Evolutionary conservation across 2,888 invertebrate species (phyloP), one percentile per base, ranked within the genome.

Genomic region (Unio pictorum): DNA sequence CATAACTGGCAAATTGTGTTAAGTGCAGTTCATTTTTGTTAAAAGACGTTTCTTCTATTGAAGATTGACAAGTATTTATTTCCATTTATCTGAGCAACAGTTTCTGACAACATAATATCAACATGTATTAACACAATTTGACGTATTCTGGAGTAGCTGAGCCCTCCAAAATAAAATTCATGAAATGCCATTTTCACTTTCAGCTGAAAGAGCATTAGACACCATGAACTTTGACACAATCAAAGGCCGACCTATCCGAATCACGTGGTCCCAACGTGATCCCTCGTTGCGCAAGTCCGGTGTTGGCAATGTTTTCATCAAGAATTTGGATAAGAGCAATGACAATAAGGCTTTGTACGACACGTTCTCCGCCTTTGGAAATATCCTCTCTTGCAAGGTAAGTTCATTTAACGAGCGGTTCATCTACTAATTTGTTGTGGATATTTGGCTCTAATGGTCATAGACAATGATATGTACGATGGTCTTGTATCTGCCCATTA

Each of bases 191-290:
- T 66, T 79, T 81, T 57, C 72, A 98, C 15, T 45, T 45, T 45
- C 15, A 45, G 99, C 99, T 90, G 99, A 99, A 92, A 94, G 98
- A 90, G 99, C 99, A 75, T 92, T 99, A 88, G 99, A 99, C 91
- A 97, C 98, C 60, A 99, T 99, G 99, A 99, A 99, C 91, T 99
- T 99, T 92, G 99, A 99, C 92, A 93, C 95, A 89, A 94, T 99
- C 87, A 97, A 97, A 91, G 97, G 97, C 84, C 94, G 97, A 87
- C 99, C 99, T 75, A 99, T 99, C 90, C 95, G 99, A 90, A 99
- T 99, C 89, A 99, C 99, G 99, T 99, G 99, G 99, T 98, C 99
- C 76, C 99, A 99, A 91, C 94, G 99, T 87, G 99, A 99, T 92
- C 99, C 99, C 61, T 98, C 98, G 55, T 93, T 99, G 76, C 94